Conservation (phyloP, 2,888 invertebrate genomes). For the Aphodius sticticus region DNA sequence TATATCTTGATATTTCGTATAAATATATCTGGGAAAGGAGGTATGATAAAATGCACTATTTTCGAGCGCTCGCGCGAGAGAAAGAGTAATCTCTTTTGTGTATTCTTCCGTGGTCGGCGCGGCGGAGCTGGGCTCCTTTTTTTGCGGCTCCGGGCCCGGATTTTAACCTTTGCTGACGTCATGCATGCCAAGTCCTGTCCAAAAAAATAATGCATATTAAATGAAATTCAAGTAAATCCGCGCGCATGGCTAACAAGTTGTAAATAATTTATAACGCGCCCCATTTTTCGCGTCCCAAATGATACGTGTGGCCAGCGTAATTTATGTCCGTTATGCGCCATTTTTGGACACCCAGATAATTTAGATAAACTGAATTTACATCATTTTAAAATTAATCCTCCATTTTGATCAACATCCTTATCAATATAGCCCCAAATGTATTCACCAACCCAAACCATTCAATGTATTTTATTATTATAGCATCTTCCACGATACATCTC, state of each 20-base stretch:
- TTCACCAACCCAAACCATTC: neutral
- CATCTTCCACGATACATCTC: neutral
- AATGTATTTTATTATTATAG: too few relatives aligned
- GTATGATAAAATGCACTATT: neutral
- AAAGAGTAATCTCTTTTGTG: neutral
- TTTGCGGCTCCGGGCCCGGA: neutral
- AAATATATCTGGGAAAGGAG: neutral
- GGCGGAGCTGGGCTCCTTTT: neutral
- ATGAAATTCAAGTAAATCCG: neutral
- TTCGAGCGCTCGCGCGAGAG: neutral
- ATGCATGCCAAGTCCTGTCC: neutral
- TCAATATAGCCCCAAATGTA: neutral
- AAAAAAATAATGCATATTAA: slow-evolving; percentile 4
- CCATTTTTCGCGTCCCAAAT: neutral
- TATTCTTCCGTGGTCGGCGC: neutral
- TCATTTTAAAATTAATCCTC: neutral
- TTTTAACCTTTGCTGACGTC: neutral
- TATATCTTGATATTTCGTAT: slow-evolving; percentile 4
- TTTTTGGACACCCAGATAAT: neutral
- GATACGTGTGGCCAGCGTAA: neutral
- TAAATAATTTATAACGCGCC: neutral
- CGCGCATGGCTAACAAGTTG: neutral
- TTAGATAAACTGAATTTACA: neutral
- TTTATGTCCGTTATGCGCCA: neutral
- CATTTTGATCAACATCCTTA: neutral